Evolutionary conservation across 2,113 vertebrate species (phyloP).

Genomic region (Zeus faber): DNA sequence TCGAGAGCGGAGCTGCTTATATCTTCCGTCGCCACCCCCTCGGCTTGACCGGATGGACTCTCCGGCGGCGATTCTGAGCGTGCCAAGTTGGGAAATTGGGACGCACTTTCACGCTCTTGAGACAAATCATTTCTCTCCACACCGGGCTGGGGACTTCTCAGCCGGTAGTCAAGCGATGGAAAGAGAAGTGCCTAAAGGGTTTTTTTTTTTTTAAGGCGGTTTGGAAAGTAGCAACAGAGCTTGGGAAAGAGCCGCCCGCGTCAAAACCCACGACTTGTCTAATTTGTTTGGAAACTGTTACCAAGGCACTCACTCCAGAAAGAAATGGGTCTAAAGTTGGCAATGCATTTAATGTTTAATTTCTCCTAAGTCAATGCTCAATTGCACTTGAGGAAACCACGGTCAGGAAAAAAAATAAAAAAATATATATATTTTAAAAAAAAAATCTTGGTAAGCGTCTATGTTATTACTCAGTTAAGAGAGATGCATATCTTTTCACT

Average conservation of each 20-base stretch:
- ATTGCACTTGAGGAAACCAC: constrained; percentile 57
- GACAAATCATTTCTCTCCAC: constrained; percentile 17
- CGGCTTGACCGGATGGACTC: neutral
- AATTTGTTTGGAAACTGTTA: constrained; percentile 19
- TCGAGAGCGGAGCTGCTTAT: too few relatives aligned
- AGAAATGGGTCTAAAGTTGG: constrained; percentile 43
- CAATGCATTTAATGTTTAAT: constrained; percentile 32
- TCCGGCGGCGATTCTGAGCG: constrained; percentile 2
- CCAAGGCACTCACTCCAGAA: constrained; percentile 25
- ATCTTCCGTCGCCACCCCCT: neutral
- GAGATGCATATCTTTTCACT: constrained; percentile 21
- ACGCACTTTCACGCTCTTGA: constrained; percentile 11
- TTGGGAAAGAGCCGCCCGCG: constrained; percentile 21
- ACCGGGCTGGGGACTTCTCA: constrained; percentile 10
- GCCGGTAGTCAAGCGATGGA: constrained; percentile 14
- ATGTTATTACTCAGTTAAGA: constrained; percentile 7
- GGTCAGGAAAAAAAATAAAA: constrained; percentile 29
- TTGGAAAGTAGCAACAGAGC: constrained; percentile 11
- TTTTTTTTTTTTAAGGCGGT: constrained; percentile 43
- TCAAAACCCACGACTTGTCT: constrained; percentile 3
- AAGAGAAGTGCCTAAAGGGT: constrained; percentile 72
- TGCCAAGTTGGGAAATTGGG: constrained; percentile 57
- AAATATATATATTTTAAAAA: too few relatives aligned
- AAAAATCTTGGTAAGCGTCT: constrained; percentile 9
- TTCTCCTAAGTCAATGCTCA: constrained; percentile 29